Evolutionary conservation across 2,113 vertebrate species (phyloP), one percentile per base, ranked within the genome.

Genomic region (Myotis yumanensis): DNA sequence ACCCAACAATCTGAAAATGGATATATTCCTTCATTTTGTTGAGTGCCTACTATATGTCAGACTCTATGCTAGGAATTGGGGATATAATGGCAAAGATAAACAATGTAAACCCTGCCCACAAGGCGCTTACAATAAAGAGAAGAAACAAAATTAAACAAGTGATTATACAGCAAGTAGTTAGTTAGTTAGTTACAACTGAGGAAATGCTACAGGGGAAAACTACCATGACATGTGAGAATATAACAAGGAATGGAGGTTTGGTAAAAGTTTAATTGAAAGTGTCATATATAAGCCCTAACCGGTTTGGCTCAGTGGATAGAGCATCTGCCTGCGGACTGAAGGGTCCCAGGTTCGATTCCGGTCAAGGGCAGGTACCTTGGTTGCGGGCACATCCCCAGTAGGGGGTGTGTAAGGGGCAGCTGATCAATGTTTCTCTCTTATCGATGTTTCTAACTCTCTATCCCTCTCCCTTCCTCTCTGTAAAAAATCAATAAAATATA

Each of bases 201-300:
- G 46, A 66, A 92, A 22, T 25, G 28, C 43, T 25, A 57, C 23
- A 79, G 52, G 73, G 30, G 48, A 64, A 92, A 68, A 90, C 40
- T 10, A 72, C 11, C 35, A 80, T 23, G 30, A 76, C 62, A 57
- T 51, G 28, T 75, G 66, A 25, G 9, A 20, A 40, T 40, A 22
- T 57, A 64, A 88, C 18, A 79, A 35, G 14, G 40, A 51, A 28
- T 59, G 48, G 3, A 9, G 35, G 30, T 54, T 79, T 82, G 43
- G 20, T 59, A 32, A 72, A 95, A 64, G 30, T 28, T 69, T 93
- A 72, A 77, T 8, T 77, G 77, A 90, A 89, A 73, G 62, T 80
- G 16, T 40, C 37, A 95, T 64, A 30, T 23, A 25, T 64, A n/a
- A 93, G 40, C 40, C 40, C 4, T 4, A 40, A 40, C 40, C 40